These are phyloP conservation scores for Oeneis ivallda DNA, from an alignment of 2,888 invertebrate genomes.

Conservation along the genomic window DNA sequence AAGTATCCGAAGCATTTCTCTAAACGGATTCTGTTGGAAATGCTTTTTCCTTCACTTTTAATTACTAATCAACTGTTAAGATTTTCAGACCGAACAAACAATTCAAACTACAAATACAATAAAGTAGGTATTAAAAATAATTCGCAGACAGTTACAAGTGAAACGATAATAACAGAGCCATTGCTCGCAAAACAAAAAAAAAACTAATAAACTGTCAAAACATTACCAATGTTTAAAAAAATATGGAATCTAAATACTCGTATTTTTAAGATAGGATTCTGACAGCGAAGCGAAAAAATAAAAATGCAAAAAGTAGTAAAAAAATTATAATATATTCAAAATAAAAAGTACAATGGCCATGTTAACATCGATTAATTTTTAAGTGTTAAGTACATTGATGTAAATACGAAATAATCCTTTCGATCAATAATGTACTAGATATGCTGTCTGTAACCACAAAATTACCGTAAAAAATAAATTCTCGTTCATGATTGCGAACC, in stretches of 20 bases:
- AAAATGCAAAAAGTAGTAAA: constrained; percentile 61
- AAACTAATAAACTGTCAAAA: constrained; percentile 21
- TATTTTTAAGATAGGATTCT: constrained; percentile 3
- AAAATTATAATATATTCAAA: constrained; percentile 74
- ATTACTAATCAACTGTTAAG: too few relatives aligned
- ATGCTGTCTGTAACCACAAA: too few relatives aligned
- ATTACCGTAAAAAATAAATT: too few relatives aligned
- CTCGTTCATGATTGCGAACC: too few relatives aligned
- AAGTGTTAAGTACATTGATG: constrained; percentile 4
- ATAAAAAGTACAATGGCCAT: constrained; percentile 73
- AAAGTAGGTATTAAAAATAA: not conserved
- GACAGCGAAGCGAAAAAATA: constrained; percentile 51
- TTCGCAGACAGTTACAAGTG: not conserved
- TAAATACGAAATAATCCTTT: not conserved
- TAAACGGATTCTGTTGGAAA: too few relatives aligned
- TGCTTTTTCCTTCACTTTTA: too few relatives aligned
- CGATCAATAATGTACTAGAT: too few relatives aligned
- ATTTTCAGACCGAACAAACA: too few relatives aligned
- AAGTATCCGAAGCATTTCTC: too few relatives aligned
- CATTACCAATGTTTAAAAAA: not conserved
- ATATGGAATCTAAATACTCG: not conserved
- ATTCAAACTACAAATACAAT: not conserved
- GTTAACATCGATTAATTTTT: constrained; percentile 47
- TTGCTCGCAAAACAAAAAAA: constrained; percentile 52
- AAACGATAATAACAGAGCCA: constrained; percentile 55